Percentiles rank a stretch among this genome's conserved stretches.
Conservation (phyloP, 2,113 vertebrate genomes). For the Syrrhaptes paradoxus region DNA sequence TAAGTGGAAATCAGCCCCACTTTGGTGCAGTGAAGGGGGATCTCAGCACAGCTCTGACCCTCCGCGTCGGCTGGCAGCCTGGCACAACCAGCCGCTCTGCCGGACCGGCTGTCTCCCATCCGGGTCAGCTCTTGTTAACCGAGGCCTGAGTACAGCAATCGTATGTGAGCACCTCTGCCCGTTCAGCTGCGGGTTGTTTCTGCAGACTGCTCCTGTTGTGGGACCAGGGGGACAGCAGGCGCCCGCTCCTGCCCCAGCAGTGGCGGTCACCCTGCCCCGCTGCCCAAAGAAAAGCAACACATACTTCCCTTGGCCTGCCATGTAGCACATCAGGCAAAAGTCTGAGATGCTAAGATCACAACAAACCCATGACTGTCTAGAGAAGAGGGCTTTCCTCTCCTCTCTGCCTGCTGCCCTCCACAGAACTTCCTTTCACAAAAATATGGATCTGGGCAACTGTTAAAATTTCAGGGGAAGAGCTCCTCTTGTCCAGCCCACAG, state of each 20-base stretch:
- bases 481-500: not conserved
- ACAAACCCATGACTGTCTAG: not conserved
- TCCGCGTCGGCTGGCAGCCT: accelerated
- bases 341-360: not conserved
- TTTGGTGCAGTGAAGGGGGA: accelerated
- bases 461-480: not conserved
- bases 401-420: not conserved
- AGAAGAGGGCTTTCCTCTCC: not conserved
- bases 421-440: not conserved
- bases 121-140: not conserved
- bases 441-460: not conserved
- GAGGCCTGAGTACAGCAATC: not conserved
- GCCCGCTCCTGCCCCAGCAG: not conserved
- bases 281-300: not conserved
- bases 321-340: not conserved
- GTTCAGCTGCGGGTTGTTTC: not conserved
- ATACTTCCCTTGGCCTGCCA: not conserved
- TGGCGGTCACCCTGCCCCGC: not conserved
- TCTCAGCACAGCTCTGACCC: not conserved
- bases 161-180: not conserved
- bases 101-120: accelerated
- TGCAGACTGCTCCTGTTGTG: not conserved
- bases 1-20: not conserved
- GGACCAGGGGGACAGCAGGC: not conserved
- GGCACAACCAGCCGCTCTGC: not conserved